Evolutionary conservation across 1,140 invertebrate species (phyloP).

Genomic region (Psix sp.): DNA sequence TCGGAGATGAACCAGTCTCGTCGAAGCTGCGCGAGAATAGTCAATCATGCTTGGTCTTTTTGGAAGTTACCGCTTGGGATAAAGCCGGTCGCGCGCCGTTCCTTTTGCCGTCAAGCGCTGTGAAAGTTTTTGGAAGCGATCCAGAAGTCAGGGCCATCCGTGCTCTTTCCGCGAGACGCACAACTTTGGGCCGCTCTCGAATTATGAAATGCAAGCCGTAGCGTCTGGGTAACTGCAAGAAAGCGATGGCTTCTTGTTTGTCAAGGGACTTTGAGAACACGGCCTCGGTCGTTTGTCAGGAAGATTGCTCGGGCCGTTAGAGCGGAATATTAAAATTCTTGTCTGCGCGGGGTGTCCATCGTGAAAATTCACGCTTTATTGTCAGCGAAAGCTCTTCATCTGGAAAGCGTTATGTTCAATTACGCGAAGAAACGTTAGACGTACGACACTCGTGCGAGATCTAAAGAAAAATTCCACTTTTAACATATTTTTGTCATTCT

Average conservation of each 20-base stretch:
- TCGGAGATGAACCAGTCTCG: not conserved
- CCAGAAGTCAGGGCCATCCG: slow-evolving; percentile 55
- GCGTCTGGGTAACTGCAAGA: slow-evolving; percentile 19
- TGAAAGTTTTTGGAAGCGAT: slow-evolving; percentile 66
- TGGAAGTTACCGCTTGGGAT: slow-evolving; percentile 23
- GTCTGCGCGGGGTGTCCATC: slow-evolving; percentile 1
- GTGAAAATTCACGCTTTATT: slow-evolving; percentile 23
- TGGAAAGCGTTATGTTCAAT: slow-evolving; percentile 17
- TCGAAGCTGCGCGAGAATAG: slow-evolving; percentile 34
- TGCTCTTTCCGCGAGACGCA: slow-evolving; percentile 24
- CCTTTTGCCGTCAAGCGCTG: slow-evolving; percentile 67
- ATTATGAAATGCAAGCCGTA: no score
- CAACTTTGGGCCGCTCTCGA: slow-evolving; percentile 35
- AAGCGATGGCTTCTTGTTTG: slow-evolving; percentile 55
- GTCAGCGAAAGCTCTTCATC: not conserved
- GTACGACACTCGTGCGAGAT: not conserved
- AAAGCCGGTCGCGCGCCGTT: slow-evolving; percentile 61
- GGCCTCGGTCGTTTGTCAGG: slow-evolving; percentile 47
- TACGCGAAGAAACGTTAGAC: slow-evolving; percentile 3
- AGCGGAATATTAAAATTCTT: slow-evolving; percentile 56
- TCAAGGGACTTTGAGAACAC: slow-evolving; percentile 49
- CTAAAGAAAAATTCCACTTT: slow-evolving; percentile 8
- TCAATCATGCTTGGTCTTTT: slow-evolving; percentile 50
- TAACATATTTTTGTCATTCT: slow-evolving; percentile 16
- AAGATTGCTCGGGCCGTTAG: slow-evolving; percentile 27